A percentile compares a stretch with the other conserved stretches of the same genome.
These are phyloP conservation scores for rabbit (Oryctolagus cuniculus) DNA, from an alignment of 2,113 vertebrate genomes.

Conservation along the genomic window DNA sequence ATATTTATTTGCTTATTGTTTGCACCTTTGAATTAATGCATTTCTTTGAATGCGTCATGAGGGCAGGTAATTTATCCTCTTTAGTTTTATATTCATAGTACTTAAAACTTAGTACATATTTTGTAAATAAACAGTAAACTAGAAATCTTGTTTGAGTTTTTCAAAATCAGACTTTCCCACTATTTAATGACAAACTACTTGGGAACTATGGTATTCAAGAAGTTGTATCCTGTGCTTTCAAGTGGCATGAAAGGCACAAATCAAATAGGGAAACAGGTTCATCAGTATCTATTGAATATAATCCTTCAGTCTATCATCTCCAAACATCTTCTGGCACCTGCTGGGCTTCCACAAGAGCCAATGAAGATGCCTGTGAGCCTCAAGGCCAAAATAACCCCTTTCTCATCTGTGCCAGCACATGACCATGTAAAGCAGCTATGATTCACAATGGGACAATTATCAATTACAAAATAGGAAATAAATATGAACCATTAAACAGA, in stretches of 20 bases:
- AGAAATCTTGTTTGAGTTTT: not conserved
- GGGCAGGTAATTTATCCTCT: not conserved
- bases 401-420: too few relatives aligned
- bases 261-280: not conserved
- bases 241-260: not conserved
- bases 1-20: not conserved
- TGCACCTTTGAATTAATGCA: not conserved
- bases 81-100: not conserved
- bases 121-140: not conserved
- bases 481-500: not conserved
- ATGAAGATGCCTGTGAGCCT: too few relatives aligned
- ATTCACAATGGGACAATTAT: not conserved
- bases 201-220: not conserved
- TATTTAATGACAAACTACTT: constrained; percentile 10
- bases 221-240: not conserved
- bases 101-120: not conserved
- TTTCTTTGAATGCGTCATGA: not conserved
- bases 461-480: not conserved
- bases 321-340: too few relatives aligned
- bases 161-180: not conserved
- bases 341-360: too few relatives aligned
- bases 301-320: too few relatives aligned
- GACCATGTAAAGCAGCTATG: not conserved
- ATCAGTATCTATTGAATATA: not conserved
- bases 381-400: too few relatives aligned